Conservation (phyloP, 2,888 invertebrate species). For the Diarsia mendica region DNA sequence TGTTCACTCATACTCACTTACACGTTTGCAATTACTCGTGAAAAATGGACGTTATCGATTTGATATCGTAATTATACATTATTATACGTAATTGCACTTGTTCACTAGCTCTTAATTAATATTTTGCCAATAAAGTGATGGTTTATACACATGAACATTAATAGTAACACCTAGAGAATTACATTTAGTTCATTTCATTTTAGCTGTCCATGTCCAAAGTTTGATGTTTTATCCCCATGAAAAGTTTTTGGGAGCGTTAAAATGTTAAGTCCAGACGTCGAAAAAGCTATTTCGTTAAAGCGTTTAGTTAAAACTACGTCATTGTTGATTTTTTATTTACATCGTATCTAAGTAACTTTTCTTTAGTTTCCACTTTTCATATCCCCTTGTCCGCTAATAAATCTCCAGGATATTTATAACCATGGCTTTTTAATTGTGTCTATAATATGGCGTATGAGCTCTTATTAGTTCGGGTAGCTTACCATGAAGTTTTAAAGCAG, state of each 20-base stretch:
- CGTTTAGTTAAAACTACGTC: background rate
- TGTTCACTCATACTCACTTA: slow-evolving; percentile 70
- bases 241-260: slow-evolving; percentile 31
- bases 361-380: background rate
- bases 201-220: slow-evolving; percentile 42
- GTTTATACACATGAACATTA: slow-evolving; percentile 67
- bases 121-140: slow-evolving; percentile 73
- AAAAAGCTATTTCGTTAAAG: background rate
- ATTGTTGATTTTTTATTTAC: background rate
- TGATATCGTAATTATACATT: slow-evolving; percentile 78
- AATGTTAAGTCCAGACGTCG: slow-evolving; percentile 56
- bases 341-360: background rate
- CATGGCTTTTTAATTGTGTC: no score
- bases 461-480: no score
- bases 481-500: no score
- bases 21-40: slow-evolving; percentile 78
- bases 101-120: slow-evolving; percentile 74
- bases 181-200: slow-evolving; percentile 37
- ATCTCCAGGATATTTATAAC: no score
- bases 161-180: slow-evolving; percentile 45
- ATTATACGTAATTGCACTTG: slow-evolving; percentile 88
- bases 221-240: slow-evolving; percentile 19
- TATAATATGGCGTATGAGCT: no score
- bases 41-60: slow-evolving; percentile 84
- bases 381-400: no score